phyloP scores from a whole-genome alignment of 2,888 invertebrate species.

The Microctonus aethiopoides region DNA sequence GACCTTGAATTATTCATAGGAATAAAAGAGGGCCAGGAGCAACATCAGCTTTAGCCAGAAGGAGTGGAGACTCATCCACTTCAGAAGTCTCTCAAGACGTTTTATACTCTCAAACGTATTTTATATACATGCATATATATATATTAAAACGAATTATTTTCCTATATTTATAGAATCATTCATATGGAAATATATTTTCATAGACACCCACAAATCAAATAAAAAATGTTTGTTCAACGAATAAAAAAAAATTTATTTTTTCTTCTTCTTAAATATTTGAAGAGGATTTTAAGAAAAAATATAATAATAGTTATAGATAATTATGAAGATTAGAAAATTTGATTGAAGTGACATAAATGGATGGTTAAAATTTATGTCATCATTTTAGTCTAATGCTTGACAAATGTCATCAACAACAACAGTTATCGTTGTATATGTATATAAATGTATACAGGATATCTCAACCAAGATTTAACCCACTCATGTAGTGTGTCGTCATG shows the following conservation, averaged over 20 bases:
- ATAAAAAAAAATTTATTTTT: neutral
- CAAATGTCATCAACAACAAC: neutral
- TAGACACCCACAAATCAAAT: neutral
- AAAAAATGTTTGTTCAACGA: neutral
- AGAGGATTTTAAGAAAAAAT: neutral
- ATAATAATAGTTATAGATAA: neutral
- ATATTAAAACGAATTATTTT: neutral
- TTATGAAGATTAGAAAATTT: neutral
- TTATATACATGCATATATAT: neutral
- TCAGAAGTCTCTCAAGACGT: conserved; percentile 16
- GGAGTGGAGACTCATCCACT: neutral
- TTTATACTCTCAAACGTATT: neutral
- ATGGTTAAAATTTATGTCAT: neutral
- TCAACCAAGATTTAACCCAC: conserved; percentile 6
- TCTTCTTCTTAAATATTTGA: neutral
- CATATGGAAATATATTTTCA: conserved; percentile 1
- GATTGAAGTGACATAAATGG: neutral
- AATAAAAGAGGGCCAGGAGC: conserved; percentile 10
- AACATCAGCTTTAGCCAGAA: conserved; percentile 17
- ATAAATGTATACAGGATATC: neutral
- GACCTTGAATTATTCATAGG: conserved; percentile 62
- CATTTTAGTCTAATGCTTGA: neutral
- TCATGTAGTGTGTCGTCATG: neutral
- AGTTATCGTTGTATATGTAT: neutral
- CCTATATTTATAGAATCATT: neutral